Percentiles rank a stretch among this genome's conserved stretches.
phyloP scores from a whole-genome alignment of 2,113 vertebrate genomes.

The Ovis aries region ARS-UI_Ramb_v3.0 NC_056067.1:24942001-24942500 shows the following conservation, averaged over 20 bases:
- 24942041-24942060: neutral
- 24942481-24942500: neutral
- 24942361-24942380: slow-evolving; percentile 38
- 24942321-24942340: neutral
- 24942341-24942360: neutral
- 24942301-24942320: neutral
- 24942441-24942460: neutral
- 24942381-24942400: neutral
- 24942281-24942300: neutral
- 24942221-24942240: neutral
- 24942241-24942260: neutral
- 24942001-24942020: neutral
- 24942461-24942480: neutral
- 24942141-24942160: neutral
- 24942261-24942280: neutral
- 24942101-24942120: neutral
- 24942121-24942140: neutral
- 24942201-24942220: neutral
- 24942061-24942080: neutral
- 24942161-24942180: neutral
- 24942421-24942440: neutral
- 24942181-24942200: neutral
- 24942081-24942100: neutral
- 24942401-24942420: neutral
- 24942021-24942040: neutral